These are phyloP conservation scores for Bellardia pandia DNA, from an alignment of 2,888 invertebrate species.

Conservation along the genomic window DNA sequence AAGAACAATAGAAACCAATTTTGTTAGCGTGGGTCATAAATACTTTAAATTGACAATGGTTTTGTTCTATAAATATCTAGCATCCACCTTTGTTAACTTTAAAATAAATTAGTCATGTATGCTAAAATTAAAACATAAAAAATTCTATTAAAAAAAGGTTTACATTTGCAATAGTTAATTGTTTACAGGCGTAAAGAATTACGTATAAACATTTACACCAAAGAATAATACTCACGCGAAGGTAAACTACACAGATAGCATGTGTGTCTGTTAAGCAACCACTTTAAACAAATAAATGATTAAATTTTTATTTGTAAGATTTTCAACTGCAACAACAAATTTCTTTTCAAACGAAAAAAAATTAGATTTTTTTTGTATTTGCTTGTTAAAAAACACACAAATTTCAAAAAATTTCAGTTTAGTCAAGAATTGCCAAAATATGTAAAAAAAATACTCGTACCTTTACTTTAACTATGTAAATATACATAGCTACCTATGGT, in stretches of 20 bases:
- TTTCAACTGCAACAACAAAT: neutral
- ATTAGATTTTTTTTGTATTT: constrained; percentile 15
- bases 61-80: neutral
- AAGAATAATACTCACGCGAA: neutral
- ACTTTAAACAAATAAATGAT: neutral
- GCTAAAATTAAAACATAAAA: constrained; percentile 5
- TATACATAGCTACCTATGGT: neutral
- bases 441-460: too few relatives aligned
- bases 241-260: neutral
- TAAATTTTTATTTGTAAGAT: neutral
- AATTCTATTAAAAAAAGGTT: neutral
- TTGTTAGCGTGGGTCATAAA: neutral
- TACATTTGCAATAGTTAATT: neutral
- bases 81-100: neutral
- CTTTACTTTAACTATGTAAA: neutral
- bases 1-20: neutral
- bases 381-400: neutral
- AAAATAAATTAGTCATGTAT: constrained; percentile 23
- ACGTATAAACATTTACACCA: neutral
- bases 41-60: neutral
- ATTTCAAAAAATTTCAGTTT: constrained; percentile 32
- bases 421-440: constrained; percentile 23
- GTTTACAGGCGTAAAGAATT: constrained; percentile 10
- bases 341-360: constrained; percentile 31
- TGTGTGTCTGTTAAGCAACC: neutral